Conservation (phyloP, 2,113 vertebrate species). For the Calidris pygmaea region DNA sequence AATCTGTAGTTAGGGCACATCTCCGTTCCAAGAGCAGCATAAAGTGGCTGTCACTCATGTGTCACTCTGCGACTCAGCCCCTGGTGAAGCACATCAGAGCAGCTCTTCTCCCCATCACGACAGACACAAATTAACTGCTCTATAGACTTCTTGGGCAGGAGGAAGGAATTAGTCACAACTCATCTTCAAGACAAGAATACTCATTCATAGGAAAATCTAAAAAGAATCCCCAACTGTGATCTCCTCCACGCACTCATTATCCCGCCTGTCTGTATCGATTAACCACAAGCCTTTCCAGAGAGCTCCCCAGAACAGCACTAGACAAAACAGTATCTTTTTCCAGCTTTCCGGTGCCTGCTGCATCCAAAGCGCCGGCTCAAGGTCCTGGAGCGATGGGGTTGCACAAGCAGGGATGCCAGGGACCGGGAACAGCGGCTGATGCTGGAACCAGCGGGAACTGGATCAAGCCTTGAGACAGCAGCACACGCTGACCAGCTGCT, state of each 20-base stretch:
- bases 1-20: not conserved
- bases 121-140: not conserved
- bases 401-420: not conserved
- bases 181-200: conserved; percentile 22
- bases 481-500: not conserved
- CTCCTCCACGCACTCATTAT: not conserved
- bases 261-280: not conserved
- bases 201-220: conserved; percentile 13
- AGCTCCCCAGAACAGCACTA: conserved; percentile 10
- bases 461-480: not conserved
- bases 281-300: conserved; percentile 21
- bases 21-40: not conserved
- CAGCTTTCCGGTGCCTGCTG: not conserved
- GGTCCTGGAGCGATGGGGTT: not conserved
- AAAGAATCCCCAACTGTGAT: not conserved
- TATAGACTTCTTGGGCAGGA: not conserved
- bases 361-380: not conserved
- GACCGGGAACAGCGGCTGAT: fast-evolving
- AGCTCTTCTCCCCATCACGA: not conserved
- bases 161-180: conserved; percentile 14
- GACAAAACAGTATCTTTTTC: conserved; percentile 44
- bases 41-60: not conserved
- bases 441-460: not conserved
- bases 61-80: not conserved
- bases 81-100: not conserved